Base-by-base conservation (phyloP, 2,113 vertebrate species). In the Sorex araneus region DNA sequence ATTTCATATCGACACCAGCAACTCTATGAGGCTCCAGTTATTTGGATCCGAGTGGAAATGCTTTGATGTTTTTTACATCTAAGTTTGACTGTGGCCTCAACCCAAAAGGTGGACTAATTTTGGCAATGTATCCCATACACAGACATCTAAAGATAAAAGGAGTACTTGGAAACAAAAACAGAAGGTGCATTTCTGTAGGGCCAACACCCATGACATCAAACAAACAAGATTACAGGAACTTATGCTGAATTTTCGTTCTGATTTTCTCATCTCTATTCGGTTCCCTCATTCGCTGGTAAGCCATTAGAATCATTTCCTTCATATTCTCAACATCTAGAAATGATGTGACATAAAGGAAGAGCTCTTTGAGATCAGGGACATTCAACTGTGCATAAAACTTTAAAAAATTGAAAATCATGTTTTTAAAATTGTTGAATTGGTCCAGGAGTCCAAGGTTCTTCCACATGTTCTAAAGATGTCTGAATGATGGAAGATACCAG, bases 81-180 rank as follows among this genome's bases (percentile, higher is more conserved):
- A 95, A 95, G 93, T 96, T 95, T 95, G 95, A 92, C 80, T 36
- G 47, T 97, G 96, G 95, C 94, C 32, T 71, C 70, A 6, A 30
- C 95, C 93, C 96, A 97, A 95, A 96, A 93, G 79, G 93, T 96
- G 30, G 90, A 88, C 94, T 96, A 96, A 95, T 96, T 96, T 93
- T 96, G 93, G 93, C 83, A 96, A 95, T 92, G 93, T 96, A 94
- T 93, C 93, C 30, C 87, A 86, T 87, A 90, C 80, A 96, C 93
- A 95, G 95, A 95, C 93, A 96, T 97, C 88, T 96, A 67, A 83
- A 94, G 95, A 96, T 96, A 92, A 96, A 96, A 97, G 86, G 70
- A 95, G 78, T 83, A 66, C 71, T 95, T 94, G 86, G 85, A 87
- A 92, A 93, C 13, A 84, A 92, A 96, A 96, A 96, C 95, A 95